A percentile compares a stretch with the other conserved stretches of the same genome.
Conservation (phyloP, 2,888 invertebrate species). For the Acleris cristana region DNA sequence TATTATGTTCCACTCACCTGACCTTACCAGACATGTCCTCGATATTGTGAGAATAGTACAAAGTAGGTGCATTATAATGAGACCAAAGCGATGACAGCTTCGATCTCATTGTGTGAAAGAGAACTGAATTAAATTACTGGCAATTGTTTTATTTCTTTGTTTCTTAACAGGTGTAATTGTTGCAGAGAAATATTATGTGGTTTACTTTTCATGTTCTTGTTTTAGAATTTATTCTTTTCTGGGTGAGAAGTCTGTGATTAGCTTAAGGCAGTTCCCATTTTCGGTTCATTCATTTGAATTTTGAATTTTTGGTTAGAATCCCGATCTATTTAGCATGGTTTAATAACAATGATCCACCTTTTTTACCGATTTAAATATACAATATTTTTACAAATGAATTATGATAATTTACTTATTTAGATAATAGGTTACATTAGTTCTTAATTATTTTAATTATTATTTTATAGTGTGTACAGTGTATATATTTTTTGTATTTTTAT, state of each 20-base stretch:
- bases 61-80: conserved; percentile 56
- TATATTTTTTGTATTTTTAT: no score
- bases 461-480: no score
- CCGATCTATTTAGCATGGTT: no score
- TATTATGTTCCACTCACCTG: no score
- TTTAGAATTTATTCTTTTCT: conserved; percentile 2
- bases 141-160: conserved; percentile 25
- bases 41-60: conserved; percentile 51
- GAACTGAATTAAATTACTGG: conserved; percentile 30
- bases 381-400: no score
- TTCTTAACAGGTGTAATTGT: conserved; percentile 15
- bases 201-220: conserved; percentile 17
- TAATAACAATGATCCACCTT: no score
- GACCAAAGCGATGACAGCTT: conserved; percentile 38
- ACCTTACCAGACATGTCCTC: conserved; percentile 41
- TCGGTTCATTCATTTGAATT: no score
- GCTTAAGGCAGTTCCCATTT: background rate
- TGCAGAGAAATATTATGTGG: conserved; percentile 5
- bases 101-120: conserved; percentile 39
- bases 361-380: no score
- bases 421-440: no score
- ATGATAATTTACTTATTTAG: no score
- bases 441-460: no score
- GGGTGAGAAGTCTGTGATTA: background rate
- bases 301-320: no score